Evolutionary conservation across 1,140 invertebrate species (phyloP).

Genomic region (Sinonovacula constricta): DNA sequence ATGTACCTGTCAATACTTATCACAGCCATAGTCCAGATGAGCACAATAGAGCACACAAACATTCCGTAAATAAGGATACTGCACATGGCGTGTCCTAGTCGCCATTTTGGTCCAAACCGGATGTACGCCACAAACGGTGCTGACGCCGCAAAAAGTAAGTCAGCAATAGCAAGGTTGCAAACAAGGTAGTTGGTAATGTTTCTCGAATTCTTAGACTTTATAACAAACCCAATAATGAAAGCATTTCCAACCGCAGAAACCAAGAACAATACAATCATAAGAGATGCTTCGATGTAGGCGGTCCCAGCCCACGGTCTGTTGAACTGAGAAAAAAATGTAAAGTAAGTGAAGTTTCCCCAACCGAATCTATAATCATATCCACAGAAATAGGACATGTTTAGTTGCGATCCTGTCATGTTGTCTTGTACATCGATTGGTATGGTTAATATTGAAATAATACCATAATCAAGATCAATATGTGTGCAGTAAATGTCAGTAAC

Average conservation of each 20-base stretch:
- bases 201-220: slow-evolving; percentile 52
- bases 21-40: slow-evolving; percentile 72
- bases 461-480: too few relatives aligned
- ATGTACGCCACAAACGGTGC: slow-evolving; percentile 65
- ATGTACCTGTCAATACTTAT: slow-evolving; percentile 71
- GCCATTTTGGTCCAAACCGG: slow-evolving; percentile 63
- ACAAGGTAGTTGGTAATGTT: slow-evolving; percentile 69
- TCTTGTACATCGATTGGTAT: too few relatives aligned
- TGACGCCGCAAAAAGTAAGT: slow-evolving; percentile 62
- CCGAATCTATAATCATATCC: slow-evolving; percentile 55
- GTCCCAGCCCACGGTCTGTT: slow-evolving; percentile 57
- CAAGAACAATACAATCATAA: slow-evolving; percentile 62
- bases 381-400: slow-evolving; percentile 64
- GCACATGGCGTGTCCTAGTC: slow-evolving; percentile 64
- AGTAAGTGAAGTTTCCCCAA: slow-evolving; percentile 65
- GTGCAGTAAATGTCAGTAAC: too few relatives aligned
- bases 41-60: slow-evolving; percentile 64
- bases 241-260: slow-evolving; percentile 72
- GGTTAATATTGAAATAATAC: too few relatives aligned
- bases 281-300: slow-evolving; percentile 59
- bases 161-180: slow-evolving; percentile 67
- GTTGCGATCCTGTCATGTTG: slow-evolving; percentile 11
- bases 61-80: slow-evolving; percentile 57
- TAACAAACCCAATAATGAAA: slow-evolving; percentile 58
- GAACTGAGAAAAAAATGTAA: slow-evolving; percentile 70